Conservation (phyloP, 1,140 invertebrate genomes). For the Drosophila ercepeae region DNA sequence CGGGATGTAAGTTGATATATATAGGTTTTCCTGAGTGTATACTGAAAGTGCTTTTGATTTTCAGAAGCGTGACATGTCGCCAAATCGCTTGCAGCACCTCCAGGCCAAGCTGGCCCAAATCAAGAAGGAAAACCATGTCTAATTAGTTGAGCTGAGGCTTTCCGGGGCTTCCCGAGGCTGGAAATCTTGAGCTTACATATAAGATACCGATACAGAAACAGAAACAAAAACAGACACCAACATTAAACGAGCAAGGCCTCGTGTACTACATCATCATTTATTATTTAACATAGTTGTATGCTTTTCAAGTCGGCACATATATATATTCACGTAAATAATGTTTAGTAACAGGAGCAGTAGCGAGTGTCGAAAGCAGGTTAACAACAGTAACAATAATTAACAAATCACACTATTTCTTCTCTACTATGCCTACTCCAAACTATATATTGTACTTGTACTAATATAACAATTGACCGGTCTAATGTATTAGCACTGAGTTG, state of each 20-base stretch:
- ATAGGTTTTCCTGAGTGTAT: no score
- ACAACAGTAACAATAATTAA: constrained; percentile 77
- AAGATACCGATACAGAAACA: constrained; percentile 10
- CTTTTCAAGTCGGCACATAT: constrained; percentile 56
- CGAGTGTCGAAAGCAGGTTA: constrained; percentile 57
- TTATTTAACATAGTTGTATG: constrained; percentile 73
- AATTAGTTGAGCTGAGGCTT: constrained; percentile 48
- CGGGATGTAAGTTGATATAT: constrained; percentile 57
- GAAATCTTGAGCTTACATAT: constrained; percentile 15
- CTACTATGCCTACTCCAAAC: constrained; percentile 45
- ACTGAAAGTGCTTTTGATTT: neutral
- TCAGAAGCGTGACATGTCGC: constrained; percentile 78
- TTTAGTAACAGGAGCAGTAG: constrained; percentile 57
- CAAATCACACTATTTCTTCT: constrained; percentile 57
- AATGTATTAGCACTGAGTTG: constrained; percentile 72
- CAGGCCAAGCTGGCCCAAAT: constrained; percentile 82
- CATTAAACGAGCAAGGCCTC: constrained; percentile 16
- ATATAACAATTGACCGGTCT: constrained; percentile 47
- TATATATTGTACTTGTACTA: constrained; percentile 42
- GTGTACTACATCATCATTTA: constrained; percentile 58
- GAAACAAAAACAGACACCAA: neutral
- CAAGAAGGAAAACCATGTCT: constrained; percentile 77
- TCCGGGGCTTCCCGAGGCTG: constrained; percentile 11
- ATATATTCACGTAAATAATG: constrained; percentile 61
- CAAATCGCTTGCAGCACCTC: constrained; percentile 78